These are phyloP conservation scores for Siniperca chuatsi DNA, from an alignment of 2,113 vertebrate genomes.

Conservation along the genomic window DNA sequence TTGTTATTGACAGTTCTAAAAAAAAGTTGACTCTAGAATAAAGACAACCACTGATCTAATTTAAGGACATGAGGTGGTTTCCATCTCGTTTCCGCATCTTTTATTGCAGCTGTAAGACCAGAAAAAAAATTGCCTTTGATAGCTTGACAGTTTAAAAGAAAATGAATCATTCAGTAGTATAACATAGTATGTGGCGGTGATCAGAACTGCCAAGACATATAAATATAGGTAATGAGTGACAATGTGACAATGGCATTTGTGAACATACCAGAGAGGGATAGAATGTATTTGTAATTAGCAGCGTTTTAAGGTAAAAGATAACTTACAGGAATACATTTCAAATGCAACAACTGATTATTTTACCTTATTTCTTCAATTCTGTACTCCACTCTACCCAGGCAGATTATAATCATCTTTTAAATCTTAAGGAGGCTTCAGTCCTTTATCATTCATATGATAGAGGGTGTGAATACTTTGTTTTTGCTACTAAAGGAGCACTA, in stretches of 20 bases:
- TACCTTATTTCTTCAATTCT: background rate
- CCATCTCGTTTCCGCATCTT: slow-evolving; percentile 23
- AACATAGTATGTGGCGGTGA: background rate
- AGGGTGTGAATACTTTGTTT: slow-evolving; percentile 17
- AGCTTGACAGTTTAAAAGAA: slow-evolving; percentile 46
- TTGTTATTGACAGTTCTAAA: slow-evolving; percentile 25
- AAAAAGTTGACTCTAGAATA: slow-evolving; percentile 17
- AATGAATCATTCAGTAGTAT: slow-evolving; percentile 5
- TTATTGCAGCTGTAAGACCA: slow-evolving; percentile 9
- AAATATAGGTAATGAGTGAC: too few species aligned
- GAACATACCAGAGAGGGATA: background rate
- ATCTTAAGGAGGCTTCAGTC: slow-evolving; percentile 6
- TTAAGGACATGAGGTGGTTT: slow-evolving; percentile 50
- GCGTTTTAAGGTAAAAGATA: background rate
- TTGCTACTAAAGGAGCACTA: background rate
- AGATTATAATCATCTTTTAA: slow-evolving; percentile 32
- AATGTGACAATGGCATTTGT: too few species aligned
- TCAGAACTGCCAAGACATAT: too few species aligned
- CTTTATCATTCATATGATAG: slow-evolving; percentile 15
- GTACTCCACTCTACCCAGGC: background rate
- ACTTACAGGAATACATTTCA: background rate
- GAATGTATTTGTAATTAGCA: slow-evolving; percentile 1
- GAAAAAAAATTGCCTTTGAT: slow-evolving; percentile 20
- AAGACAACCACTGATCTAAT: slow-evolving; percentile 47
- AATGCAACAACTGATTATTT: background rate